phyloP scores from a whole-genome alignment of 2,888 invertebrate species.

The Tinea semifulvella region DNA sequence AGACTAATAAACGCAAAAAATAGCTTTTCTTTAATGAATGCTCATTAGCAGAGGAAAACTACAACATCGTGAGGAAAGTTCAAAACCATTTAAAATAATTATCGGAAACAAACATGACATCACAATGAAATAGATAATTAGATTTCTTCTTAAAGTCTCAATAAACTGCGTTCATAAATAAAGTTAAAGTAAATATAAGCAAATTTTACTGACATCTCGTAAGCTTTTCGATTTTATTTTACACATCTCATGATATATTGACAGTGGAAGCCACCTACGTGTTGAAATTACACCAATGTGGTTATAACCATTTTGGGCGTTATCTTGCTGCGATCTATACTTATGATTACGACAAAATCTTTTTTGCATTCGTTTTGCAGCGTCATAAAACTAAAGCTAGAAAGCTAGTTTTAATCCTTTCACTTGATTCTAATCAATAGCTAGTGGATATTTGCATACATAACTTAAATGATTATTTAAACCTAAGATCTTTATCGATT shows the following conservation, averaged over 20 bases:
- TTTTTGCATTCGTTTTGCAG: background rate
- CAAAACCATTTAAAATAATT: too few relatives aligned
- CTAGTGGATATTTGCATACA: conserved; percentile 25
- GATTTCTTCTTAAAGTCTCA: too few relatives aligned
- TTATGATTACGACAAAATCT: background rate
- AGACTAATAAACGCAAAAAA: too few relatives aligned
- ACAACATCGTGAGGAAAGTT: too few relatives aligned
- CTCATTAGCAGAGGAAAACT: too few relatives aligned
- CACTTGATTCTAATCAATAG: conserved; percentile 21
- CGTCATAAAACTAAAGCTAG: conserved; percentile 10
- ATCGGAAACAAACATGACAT: too few relatives aligned
- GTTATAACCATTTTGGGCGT: background rate
- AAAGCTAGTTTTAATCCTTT: conserved; percentile 7
- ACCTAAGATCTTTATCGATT: conserved; percentile 25
- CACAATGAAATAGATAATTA: too few relatives aligned
- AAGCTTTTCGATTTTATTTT: background rate
- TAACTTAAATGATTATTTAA: conserved; percentile 24
- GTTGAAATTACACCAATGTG: background rate
- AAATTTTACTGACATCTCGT: background rate
- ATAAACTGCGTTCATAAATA: too few relatives aligned
- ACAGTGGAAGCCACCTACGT: background rate
- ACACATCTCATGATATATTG: conserved; percentile 2
- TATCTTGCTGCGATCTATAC: background rate
- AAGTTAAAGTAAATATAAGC: too few relatives aligned
- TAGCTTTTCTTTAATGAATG: too few relatives aligned